phyloP scores from a whole-genome alignment of 2,888 invertebrate species.

The Eugnorisma glareosa region DNA sequence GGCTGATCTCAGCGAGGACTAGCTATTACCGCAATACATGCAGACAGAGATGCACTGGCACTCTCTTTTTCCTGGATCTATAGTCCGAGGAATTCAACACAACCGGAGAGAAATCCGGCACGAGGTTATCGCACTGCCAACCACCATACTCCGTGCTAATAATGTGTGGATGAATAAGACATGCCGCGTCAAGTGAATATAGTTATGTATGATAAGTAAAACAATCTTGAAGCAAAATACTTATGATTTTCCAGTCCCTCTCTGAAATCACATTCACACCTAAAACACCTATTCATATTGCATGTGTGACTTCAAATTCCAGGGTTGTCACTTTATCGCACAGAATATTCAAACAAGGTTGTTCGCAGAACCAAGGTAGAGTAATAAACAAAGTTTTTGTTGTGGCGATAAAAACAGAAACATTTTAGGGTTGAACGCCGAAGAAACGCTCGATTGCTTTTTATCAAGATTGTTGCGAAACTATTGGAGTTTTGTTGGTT shows the following conservation, averaged over 20 bases:
- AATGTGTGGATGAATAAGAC: neutral
- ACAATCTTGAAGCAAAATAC: neutral
- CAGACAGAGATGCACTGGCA: too few relatives aligned
- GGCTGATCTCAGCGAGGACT: too few relatives aligned
- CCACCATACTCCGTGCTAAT: too few relatives aligned
- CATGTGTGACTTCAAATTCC: constrained; percentile 1
- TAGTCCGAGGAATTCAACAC: too few relatives aligned
- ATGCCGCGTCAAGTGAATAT: neutral
- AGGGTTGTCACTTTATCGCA: constrained; percentile 11
- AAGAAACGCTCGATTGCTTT: constrained; percentile 63
- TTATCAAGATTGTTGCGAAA: constrained; percentile 72
- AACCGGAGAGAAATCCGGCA: too few relatives aligned
- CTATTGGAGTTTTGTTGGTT: constrained; percentile 66
- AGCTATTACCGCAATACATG: too few relatives aligned
- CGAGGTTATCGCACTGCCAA: too few relatives aligned
- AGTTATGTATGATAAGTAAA: neutral
- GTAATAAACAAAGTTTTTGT: constrained; percentile 46
- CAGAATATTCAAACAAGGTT: constrained; percentile 46
- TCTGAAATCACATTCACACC: neutral
- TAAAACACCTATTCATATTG: neutral
- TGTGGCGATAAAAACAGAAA: constrained; percentile 49
- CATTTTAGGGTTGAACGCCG: constrained; percentile 53
- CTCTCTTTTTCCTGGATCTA: too few relatives aligned
- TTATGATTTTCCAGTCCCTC: neutral
- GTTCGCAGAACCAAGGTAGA: neutral